These are phyloP conservation scores for Oreochromis tanganicae DNA, from an alignment of 2,113 vertebrate genomes.

Conservation along the genomic window DNA sequence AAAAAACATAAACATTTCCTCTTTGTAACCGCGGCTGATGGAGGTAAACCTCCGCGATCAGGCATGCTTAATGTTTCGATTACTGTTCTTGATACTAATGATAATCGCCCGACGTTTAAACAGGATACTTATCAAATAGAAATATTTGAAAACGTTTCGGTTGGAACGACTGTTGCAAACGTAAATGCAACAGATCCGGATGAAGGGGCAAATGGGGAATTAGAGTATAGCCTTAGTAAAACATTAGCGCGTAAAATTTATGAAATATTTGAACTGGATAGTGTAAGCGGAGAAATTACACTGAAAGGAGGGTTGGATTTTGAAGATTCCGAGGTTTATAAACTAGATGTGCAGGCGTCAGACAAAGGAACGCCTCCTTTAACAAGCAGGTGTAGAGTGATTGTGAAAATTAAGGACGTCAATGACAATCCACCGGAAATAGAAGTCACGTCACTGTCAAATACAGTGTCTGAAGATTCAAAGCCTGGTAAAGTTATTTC, in stretches of 20 bases:
- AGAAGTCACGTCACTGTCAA: slow-evolving; percentile 64
- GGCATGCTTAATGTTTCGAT: slow-evolving; percentile 47
- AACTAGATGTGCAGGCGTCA: slow-evolving; percentile 34
- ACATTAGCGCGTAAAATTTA: not conserved
- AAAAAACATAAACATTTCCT: not conserved
- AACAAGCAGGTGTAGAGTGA: slow-evolving; percentile 38
- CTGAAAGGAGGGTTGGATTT: slow-evolving; percentile 22
- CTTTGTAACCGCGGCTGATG: slow-evolving; percentile 61
- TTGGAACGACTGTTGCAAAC: not conserved
- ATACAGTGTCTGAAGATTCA: slow-evolving; percentile 52
- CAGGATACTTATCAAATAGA: slow-evolving; percentile 42
- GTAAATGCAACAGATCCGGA: slow-evolving; percentile 30
- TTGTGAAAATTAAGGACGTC: slow-evolving; percentile 69
- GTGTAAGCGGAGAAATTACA: slow-evolving; percentile 28
- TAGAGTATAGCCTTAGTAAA: slow-evolving; percentile 47
- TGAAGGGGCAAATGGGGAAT: slow-evolving; percentile 8
- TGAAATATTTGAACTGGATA: slow-evolving; percentile 36
- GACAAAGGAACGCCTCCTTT: slow-evolving; percentile 43
- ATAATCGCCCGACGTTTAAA: slow-evolving; percentile 62
- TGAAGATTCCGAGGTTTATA: slow-evolving; percentile 16
- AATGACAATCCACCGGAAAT: slow-evolving; percentile 78
- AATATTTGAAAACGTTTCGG: slow-evolving; percentile 36
- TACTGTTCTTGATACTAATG: slow-evolving; percentile 60
- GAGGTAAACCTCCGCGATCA: slow-evolving; percentile 58
- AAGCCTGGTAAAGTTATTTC: slow-evolving; percentile 53